These are phyloP conservation scores for Calypte anna DNA, from an alignment of 2,113 vertebrate species.

Conservation along the genomic window DNA sequence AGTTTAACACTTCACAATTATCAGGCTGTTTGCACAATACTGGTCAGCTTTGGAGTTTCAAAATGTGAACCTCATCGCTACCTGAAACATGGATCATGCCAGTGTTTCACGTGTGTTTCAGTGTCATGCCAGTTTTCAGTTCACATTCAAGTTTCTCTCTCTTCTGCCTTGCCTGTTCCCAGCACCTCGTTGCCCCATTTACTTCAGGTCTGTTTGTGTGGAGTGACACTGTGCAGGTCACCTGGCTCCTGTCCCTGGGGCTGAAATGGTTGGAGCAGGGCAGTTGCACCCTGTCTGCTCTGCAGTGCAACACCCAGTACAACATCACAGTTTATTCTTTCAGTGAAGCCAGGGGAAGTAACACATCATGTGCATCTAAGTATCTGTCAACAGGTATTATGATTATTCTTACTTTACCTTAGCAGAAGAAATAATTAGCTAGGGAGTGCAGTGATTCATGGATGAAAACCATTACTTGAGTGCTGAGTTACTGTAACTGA, in stretches of 20 bases:
- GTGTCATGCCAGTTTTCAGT: not conserved
- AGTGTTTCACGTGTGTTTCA: not conserved
- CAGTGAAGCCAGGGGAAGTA: slow-evolving; percentile 86
- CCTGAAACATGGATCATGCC: not conserved
- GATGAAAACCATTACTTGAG: not conserved
- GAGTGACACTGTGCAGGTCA: slow-evolving; percentile 84
- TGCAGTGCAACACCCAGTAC: slow-evolving; percentile 84
- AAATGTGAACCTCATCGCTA: not conserved
- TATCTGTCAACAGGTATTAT: slow-evolving; percentile 81
- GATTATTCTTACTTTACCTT: accelerated
- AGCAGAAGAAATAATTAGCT: not conserved
- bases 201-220: slow-evolving; percentile 78
- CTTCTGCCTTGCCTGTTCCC: not conserved
- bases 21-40: not conserved
- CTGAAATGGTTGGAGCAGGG: slow-evolving; percentile 73
- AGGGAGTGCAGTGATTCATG: not conserved
- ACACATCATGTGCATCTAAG: slow-evolving; percentile 75
- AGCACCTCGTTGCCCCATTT: slow-evolving; percentile 92
- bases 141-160: not conserved
- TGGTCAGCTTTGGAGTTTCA: not conserved
- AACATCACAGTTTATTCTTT: slow-evolving; percentile 83
- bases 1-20: not conserved
- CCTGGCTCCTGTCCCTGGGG: slow-evolving; percentile 86
- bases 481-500: not conserved
- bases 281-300: slow-evolving; percentile 83